These are phyloP conservation scores for Cercopithecus mona DNA, from an alignment of 2,113 vertebrate species.

Conservation along the genomic window DNA sequence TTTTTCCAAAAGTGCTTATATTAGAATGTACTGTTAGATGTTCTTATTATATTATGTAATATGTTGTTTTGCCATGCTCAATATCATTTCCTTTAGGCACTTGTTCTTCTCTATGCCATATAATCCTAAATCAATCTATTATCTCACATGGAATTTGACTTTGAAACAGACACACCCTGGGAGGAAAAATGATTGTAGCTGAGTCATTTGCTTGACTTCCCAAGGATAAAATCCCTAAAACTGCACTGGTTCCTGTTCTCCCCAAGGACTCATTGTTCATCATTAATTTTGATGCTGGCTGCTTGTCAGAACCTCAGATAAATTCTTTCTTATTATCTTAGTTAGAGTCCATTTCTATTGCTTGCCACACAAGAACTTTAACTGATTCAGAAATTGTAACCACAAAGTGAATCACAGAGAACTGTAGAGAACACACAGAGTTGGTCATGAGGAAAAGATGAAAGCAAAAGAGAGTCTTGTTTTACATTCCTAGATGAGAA, in stretches of 20 bases:
- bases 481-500: background rate
- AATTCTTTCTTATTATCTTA: background rate
- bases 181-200: background rate
- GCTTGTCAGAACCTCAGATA: background rate
- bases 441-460: background rate
- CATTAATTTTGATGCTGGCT: background rate
- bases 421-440: background rate
- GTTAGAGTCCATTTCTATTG: background rate
- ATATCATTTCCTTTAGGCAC: background rate
- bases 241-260: background rate
- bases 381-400: background rate
- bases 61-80: background rate
- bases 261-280: background rate
- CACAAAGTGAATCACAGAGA: background rate
- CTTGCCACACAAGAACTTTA: background rate
- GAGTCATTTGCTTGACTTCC: background rate
- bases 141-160: background rate
- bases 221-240: background rate
- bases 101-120: background rate
- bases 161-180: background rate
- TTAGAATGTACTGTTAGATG: background rate
- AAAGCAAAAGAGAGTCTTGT: background rate
- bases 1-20: background rate
- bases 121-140: background rate
- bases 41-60: background rate